Evolutionary conservation across 2,113 vertebrate species (phyloP), one percentile per base, ranked within the genome.

Genomic region (Rhineura floridana): DNA sequence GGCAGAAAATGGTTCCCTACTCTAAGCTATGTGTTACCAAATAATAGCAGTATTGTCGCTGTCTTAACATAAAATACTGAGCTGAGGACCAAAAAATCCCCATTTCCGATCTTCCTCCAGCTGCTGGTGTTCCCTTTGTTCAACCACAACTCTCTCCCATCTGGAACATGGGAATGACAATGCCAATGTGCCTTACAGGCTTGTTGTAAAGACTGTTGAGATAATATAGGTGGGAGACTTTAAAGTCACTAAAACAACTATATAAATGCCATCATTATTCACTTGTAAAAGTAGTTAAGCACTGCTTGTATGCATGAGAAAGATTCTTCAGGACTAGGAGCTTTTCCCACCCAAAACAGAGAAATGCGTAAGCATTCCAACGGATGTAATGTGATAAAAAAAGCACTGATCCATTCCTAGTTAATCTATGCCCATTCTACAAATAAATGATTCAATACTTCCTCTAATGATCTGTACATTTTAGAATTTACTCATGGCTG

Each of bases 381-480:
- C 72, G 36, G 89, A 88, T 88, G 76, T 19, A 25, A 2, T 77
- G 85, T 82, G 87, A 89, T 55, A 87, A 55, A 91, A 84, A 92
- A 84, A 0, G 0, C 69, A 73, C 83, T 84, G 85, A 90, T 88
- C 90, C 91, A 9, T 93, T 82, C 94, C 88, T 81, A 79, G 86
- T 93, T 95, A 93, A 94, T 92, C 90, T 89, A 79, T 89, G 88
- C 83, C 90, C 93, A 13, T 95, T 96, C 93, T 91, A 87, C 93
- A 90, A 91, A 90, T 33, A 96, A 96, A 96, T 92, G 92, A 90
- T 87, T 95, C 83, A 77, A 83, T 94, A 95, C 72, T 90, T 95
- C 89, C 89, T 89, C 93, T 93, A 95, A 95, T 91, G 90, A 94
- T 93, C 93, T 94, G 83, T 90, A 85, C 80, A 50, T 76, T 91